These are phyloP conservation scores for Myiopsitta monachus DNA, from an alignment of 2,113 vertebrate genomes.

Conservation along the genomic window DNA sequence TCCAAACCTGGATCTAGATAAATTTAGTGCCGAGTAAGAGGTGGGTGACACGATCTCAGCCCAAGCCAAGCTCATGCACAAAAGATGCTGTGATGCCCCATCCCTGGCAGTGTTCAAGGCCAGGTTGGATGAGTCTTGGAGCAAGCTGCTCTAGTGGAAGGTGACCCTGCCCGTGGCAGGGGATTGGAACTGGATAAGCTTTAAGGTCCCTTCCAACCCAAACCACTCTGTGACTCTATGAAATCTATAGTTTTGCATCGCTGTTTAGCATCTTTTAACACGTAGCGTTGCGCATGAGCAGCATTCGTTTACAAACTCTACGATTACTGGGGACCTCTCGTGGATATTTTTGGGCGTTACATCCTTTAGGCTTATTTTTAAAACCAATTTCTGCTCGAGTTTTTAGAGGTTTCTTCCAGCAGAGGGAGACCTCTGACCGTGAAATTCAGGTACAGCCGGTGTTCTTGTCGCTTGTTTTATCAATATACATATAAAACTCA, in stretches of 20 bases:
- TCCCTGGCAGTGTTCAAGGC: neutral
- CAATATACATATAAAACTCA: slow-evolving; percentile 84
- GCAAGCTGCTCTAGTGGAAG: neutral
- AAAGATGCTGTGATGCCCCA: neutral
- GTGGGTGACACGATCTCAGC: neutral
- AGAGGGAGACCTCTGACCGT: slow-evolving; percentile 77
- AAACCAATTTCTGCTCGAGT: neutral
- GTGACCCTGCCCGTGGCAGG: neutral
- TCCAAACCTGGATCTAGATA: neutral
- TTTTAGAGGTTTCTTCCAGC: slow-evolving; percentile 34
- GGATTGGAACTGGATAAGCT: neutral
- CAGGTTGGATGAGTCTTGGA: neutral
- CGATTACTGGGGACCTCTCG: neutral
- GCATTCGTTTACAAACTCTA: neutral
- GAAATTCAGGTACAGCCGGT: neutral
- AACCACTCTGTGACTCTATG: neutral
- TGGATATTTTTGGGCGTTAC: neutral
- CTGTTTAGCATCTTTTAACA: neutral
- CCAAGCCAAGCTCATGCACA: neutral
- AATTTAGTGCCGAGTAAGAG: neutral
- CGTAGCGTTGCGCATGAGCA: neutral
- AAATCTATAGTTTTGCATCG: neutral
- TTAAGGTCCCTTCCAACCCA: neutral
- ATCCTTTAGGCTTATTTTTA: neutral
- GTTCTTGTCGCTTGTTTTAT: slow-evolving; percentile 73